Base-by-base conservation (phyloP, 2,797 vertebrate genomes). In the Myoxocephalus aenaeus region DNA sequence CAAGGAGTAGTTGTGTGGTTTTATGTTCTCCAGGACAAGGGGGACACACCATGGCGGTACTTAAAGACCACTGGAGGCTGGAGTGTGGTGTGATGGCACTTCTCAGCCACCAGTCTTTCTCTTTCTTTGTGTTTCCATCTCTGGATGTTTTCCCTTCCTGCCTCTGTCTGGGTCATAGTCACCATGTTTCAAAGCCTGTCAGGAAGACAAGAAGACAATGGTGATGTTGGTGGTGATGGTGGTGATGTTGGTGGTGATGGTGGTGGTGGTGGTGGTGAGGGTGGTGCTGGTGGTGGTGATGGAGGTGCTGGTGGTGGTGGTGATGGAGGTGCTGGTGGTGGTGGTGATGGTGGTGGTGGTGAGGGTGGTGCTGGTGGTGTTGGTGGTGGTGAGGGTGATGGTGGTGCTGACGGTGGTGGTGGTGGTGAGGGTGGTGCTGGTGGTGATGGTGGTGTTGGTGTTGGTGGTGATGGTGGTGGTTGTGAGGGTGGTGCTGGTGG, bases 11-110 rank as follows among this genome's bases (percentile, higher is more conserved):
- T 61, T 18, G 1, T 44, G 44, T 56, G 81, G 61, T 73, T 85
- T 88, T 76, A 78, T 85, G 77, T 77, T 83, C 65, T 67, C 42
- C 51, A 15, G 65, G 69, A 83, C 70, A 81, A 63, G 69, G 69
- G 44, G 77, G 76, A 72, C 69, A 65, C 20, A 40, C 59, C 9
- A 34, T 68, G 80, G 65, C 3, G 14, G 66, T 72, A 61, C 70
- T 86, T 78, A 75, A 69, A 83, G 73, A 73, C 65, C 71, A 65
- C 71, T 65, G 18, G 58, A 81, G 70, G 81, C 40, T 61, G 38
- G 51, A 75, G 64, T 67, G 72, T 53, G 65, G 75, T 74, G 76
- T 77, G 77, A 73, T 84, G 84, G 81, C 77, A 77, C 72, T 65
- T 65, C 32, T 85, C 61, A 77, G 67, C 22, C 54, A 36, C 40